Base-by-base conservation (phyloP, 2,113 vertebrate genomes). In the Pterocles burchelli region DNA sequence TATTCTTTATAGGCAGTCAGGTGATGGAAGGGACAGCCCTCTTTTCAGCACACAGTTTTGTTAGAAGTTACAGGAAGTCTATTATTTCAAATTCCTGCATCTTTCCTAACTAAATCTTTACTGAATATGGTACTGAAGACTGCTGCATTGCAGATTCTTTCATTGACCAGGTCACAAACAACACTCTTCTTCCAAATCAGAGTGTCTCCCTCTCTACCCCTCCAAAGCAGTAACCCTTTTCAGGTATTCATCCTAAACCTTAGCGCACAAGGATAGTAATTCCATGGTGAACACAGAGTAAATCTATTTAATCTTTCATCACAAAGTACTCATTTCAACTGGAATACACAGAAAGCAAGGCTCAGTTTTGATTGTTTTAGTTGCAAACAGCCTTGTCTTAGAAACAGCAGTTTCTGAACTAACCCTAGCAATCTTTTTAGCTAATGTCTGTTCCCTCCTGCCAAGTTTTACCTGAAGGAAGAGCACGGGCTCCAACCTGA, bases 391-490 rank as follows among this genome's bases (percentile, higher is more conserved):
- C 73, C 63, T 83, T 62, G 73, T 46, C 66, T 89, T 54, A 85
- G 48, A 96, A 82, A 71, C 46, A 77, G 80, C 10, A 88, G 58
- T 43, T 74, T 74, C 4, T 62, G 61, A 48, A 87, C 49, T 84
- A 87, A 80, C 31, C 54, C 71, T 24, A 66, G 73, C 77, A 80
- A 73, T 66, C 34, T 45, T 90, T 72, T 62, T 20, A 49, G 55
- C 58, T 88, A 66, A 57, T 9, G n/a, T 20, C n/a, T 85, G 21
- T 74, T 89, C 34, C 85, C 63, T 89, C 54, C 67, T 62, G 86
- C 49, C 90, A 86, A 86, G 71, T 84, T 88, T 91, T 43, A 93
- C 75, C 82, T 78, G 78, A 75, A 95, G 61, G 67, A 93, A 29
- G 72, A 63, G 21, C 28, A 76, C 2, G 9, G 72, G 78, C 31